A percentile compares a stretch with the other conserved stretches of the same genome.
phyloP scores from a whole-genome alignment of 2,113 vertebrate genomes.

The Austrofundulus limnaeus region DNA sequence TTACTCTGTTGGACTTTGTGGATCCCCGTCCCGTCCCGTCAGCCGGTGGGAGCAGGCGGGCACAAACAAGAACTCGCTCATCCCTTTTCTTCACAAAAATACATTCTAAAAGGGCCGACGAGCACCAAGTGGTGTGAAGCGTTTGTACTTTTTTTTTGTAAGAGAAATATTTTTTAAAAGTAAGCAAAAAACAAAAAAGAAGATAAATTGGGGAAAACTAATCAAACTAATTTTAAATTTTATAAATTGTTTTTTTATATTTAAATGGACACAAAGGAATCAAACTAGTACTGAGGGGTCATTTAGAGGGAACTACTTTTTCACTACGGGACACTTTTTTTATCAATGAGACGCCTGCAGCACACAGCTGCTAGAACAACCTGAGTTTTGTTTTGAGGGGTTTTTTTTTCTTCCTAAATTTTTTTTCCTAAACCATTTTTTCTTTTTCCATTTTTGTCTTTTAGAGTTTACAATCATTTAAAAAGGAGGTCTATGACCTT shows the following conservation, averaged over 20 bases:
- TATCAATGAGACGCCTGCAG: constrained; percentile 79
- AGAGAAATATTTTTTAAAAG: constrained; percentile 26
- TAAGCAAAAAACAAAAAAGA: background rate
- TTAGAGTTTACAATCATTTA: constrained; percentile 88
- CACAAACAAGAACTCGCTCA: constrained; percentile 46
- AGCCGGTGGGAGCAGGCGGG: constrained; percentile 16
- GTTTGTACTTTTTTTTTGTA: constrained; percentile 58
- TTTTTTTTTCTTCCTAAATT: constrained; percentile 2
- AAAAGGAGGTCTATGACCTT: constrained; percentile 90
- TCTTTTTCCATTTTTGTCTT: constrained; percentile 39
- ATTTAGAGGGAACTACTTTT: constrained; percentile 70
- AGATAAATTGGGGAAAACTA: constrained; percentile 51
- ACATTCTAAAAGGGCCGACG: constrained; percentile 76
- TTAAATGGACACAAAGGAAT: constrained; percentile 61
- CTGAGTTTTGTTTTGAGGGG: constrained; percentile 84
- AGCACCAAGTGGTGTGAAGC: constrained; percentile 56
- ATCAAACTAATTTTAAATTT: constrained; percentile 46
- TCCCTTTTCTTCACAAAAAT: constrained; percentile 76
- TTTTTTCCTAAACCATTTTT: constrained; percentile 47
- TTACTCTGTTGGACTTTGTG: no score
- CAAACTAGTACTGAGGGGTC: constrained; percentile 62
- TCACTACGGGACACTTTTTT: constrained; percentile 82
- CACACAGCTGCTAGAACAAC: constrained; percentile 82
- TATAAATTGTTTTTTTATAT: constrained; percentile 67
- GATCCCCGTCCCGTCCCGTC: constrained; percentile 14